Base-by-base conservation (phyloP, 2,797 vertebrate genomes). In the Otus scops region DNA sequence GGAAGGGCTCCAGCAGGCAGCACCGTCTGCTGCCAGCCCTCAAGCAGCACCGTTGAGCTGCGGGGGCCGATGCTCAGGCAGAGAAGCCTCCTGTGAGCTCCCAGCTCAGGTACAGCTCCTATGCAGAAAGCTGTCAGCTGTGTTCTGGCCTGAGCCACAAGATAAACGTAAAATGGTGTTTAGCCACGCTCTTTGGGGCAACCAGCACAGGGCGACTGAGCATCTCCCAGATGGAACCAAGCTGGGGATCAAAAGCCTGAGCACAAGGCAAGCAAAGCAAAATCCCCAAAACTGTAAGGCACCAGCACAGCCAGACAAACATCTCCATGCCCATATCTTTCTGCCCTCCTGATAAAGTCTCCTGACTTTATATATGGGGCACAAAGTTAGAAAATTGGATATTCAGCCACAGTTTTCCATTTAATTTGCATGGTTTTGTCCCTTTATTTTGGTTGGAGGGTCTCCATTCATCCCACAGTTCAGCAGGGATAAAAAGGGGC, bases 1-100 rank as follows among this genome's bases (percentile, higher is more conserved):
- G 87, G 53, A 65, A 93, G 30, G 76, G 76, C 36, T 93, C 79
- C 79, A 70, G 85, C 76, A 76, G 76, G 85, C 69, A 95, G 77
- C 51, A 67, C 86, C 11, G 13, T 77, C 80, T 94, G 83, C 68
- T 1, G 3, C 57, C 39, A 87, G 68, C 71, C 54, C 51, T 83
- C 64, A 21, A 2, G 2, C 9, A 80, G 68, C 43, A 28, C 54
- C 0, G 0, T 13, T 28, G 79, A 92, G 56, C 68, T 57, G 60
- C 2, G 0, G 36, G 70, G 51, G 13, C 13, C 0, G 10, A 51
- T 36, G 73, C 61, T 85, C 56, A 38, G 71, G 54, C 56, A 80
- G 48, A 64, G 65, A 68, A 82, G 28, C 41, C 45, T 77, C 45
- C 70, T 85, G 87, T 73, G 71, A 88, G 76, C 32, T 86, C 80